A percentile compares a stretch with the other conserved stretches of the same genome.
Evolutionary conservation across 2,888 invertebrate species (phyloP).

Genomic region (Xestobium rufovillosum): DNA sequence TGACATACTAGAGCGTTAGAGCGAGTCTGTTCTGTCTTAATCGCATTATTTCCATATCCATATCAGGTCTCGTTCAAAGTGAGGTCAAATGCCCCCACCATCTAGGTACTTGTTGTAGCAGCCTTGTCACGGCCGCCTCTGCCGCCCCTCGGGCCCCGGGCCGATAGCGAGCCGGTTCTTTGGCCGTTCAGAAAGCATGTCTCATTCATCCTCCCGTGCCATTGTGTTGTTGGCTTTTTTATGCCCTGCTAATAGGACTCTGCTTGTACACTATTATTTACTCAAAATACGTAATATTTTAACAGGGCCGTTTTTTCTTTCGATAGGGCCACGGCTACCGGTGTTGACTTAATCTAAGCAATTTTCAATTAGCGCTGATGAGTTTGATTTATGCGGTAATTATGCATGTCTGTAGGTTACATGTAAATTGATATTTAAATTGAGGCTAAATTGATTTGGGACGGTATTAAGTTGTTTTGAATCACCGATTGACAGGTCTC

Average conservation of each 20-base stretch:
- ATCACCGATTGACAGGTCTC: too few species aligned
- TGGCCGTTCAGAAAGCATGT: conserved; percentile 30
- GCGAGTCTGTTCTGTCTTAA: conserved; percentile 25
- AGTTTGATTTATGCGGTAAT: too few species aligned
- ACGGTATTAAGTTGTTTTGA: too few species aligned
- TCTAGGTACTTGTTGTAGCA: conserved; percentile 26
- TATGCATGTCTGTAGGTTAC: too few species aligned
- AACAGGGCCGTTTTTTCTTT: conserved; percentile 17
- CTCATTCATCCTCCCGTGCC: conserved; percentile 31
- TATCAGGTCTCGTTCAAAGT: conserved; percentile 32
- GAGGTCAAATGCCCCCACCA: conserved; percentile 30
- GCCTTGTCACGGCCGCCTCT: conserved; percentile 34
- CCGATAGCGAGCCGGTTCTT: conserved; percentile 30
- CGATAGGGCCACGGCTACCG: too few species aligned
- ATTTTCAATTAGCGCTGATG: too few species aligned
- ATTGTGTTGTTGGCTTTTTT: conserved; percentile 31
- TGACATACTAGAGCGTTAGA: not conserved
- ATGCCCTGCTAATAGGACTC: conserved; percentile 30
- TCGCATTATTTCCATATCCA: conserved; percentile 33
- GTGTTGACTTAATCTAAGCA: too few species aligned
- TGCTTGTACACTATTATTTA: conserved; percentile 29
- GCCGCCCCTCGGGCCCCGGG: conserved; percentile 28
- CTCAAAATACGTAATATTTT: conserved; percentile 28
- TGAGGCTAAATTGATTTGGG: too few species aligned
- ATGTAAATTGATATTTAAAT: too few species aligned